Evolutionary conservation across 1,140 invertebrate species (phyloP), one percentile per base, ranked within the genome.

Genomic region (Rhyzopertha dominica): DNA sequence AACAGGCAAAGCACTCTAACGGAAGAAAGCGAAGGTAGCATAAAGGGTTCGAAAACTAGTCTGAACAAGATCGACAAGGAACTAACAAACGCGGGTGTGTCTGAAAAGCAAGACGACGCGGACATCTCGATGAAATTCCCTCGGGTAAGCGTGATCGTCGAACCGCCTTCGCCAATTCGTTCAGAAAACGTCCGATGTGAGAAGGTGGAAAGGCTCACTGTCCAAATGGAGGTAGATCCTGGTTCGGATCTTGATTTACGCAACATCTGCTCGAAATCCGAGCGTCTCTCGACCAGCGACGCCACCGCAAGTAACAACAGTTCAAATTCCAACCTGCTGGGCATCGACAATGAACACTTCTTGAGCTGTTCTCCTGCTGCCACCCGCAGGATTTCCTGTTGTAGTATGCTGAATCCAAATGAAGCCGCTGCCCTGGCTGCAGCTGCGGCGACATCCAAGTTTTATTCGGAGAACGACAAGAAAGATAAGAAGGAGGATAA

Each of bases 361-460:
- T 61, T 79, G 9, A 79, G 72, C 46, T 74, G 76, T 51, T 86
- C 84, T 5, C 82, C 84, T 5, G 82, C 84, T 35, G 84, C 84
- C 12, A 85, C 83, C 22, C 72, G 85, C 54, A 71, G 85, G 40
- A 87, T 87, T 60, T 86, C 83, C 34, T 84, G 82, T 49, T 84
- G 84, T 36, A 86, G 83, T 65, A 76, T 87, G 30, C 75, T 85
- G 49, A 86, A 83, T 63, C 73, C 77, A 25, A 71, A 73, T 17
- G 74, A 79, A 32, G 72, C 76, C 16, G 73, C 75, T 0, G 68
- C 70, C 5, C 59, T 80, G 4, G 74, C 76, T 26, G 75, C 77
- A n/a, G 72, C 72, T 12, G 74, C 76, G 13, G 69, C 75, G 5
- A 74, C 71, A 25, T 63, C 73, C 20, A 70, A 68, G 16, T 58